Evolutionary conservation across 2,113 vertebrate genomes (phyloP).

Genomic region (Haemorhous mexicanus): DNA sequence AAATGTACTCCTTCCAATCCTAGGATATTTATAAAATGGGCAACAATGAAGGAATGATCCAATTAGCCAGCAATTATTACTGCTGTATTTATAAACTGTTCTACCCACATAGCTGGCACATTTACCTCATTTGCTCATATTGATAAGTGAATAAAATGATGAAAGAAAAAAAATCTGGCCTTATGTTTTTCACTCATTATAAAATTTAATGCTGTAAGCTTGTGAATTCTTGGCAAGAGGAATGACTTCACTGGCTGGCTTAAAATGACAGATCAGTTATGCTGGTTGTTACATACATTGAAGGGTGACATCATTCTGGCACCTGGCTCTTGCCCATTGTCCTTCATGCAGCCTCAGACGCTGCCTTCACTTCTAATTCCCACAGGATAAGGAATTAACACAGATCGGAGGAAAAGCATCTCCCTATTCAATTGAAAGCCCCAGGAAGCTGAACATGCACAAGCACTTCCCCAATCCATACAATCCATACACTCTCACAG

Average conservation of each 20-base stretch:
- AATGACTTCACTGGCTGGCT: conserved; percentile 4
- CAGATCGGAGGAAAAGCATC: neutral
- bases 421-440: neutral
- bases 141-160: conserved; percentile 49
- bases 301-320: conserved; percentile 2
- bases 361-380: neutral
- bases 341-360: neutral
- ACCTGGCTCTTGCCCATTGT: neutral
- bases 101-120: conserved; percentile 47
- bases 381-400: neutral
- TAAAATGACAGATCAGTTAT: neutral
- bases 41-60: conserved; percentile 43
- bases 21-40: conserved; percentile 46
- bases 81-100: conserved; percentile 61
- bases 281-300: neutral
- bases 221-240: neutral
- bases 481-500: fast-evolving
- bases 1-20: conserved; percentile 34
- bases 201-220: neutral
- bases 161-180: neutral
- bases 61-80: conserved; percentile 52
- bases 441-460: neutral
- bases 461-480: neutral
- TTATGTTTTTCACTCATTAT: conserved; percentile 32
- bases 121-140: conserved; percentile 32